Conservation (phyloP, 1,140 invertebrate species). For the Caenorhabditis briggsae region DNA sequence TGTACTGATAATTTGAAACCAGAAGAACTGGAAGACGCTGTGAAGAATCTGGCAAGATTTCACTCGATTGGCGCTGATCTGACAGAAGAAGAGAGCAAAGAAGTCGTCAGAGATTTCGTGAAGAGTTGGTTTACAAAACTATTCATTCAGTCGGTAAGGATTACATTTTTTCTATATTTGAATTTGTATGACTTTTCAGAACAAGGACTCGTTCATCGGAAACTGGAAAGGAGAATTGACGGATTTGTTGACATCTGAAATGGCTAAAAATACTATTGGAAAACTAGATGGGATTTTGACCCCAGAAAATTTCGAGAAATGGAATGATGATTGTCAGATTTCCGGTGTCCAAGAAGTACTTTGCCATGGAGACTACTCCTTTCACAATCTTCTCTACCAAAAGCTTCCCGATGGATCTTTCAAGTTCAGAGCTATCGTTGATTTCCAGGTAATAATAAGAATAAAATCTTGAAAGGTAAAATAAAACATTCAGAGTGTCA, state of each 20-base stretch:
- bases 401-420: not conserved
- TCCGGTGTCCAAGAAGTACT: constrained; percentile 26
- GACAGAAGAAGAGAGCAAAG: not conserved
- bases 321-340: constrained; percentile 33
- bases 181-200: not conserved
- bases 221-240: not conserved
- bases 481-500: not conserved
- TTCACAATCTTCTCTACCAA: constrained; percentile 22
- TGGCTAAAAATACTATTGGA: not conserved
- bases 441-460: not conserved
- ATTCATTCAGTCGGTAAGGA: not conserved
- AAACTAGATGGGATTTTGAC: not conserved
- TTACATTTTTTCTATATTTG: not conserved
- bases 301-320: not conserved
- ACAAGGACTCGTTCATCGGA: constrained; percentile 26
- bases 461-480: not conserved
- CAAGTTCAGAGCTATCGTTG: constrained; percentile 28
- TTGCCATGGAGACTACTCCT: constrained; percentile 32
- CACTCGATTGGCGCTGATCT: constrained; percentile 12
- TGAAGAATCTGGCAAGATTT: constrained; percentile 15
- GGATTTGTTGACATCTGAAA: not conserved
- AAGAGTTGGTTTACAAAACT: not conserved
- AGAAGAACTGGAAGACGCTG: not conserved
- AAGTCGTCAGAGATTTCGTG: not conserved
- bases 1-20: constrained; percentile 24